Evolutionary conservation across 2,888 invertebrate species (phyloP).

Genomic region (Drosophila mulleri): DNA sequence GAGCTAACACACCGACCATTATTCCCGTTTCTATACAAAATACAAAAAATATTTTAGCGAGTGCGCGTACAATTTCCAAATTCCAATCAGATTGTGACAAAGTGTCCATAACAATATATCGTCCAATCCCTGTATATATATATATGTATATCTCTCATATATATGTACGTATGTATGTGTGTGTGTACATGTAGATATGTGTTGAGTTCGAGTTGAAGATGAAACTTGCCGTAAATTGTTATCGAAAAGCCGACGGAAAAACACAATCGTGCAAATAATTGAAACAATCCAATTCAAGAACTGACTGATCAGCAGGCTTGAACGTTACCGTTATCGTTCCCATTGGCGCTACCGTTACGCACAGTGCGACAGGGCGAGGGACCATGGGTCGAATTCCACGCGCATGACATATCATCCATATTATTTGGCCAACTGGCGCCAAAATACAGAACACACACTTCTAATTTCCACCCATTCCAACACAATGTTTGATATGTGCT

Average conservation of each 20-base stretch:
- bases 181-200: slow-evolving; percentile 14
- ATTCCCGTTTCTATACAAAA: slow-evolving; percentile 35
- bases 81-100: slow-evolving; percentile 49
- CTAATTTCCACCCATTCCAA: slow-evolving; percentile 8
- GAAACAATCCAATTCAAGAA: slow-evolving; percentile 2
- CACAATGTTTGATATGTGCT: slow-evolving; percentile 46
- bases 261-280: slow-evolving; percentile 28
- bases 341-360: neutral
- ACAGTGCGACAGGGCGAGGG: slow-evolving; percentile 27
- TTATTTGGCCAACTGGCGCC: slow-evolving; percentile 56
- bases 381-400: slow-evolving; percentile 45
- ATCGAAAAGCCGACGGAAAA: slow-evolving; percentile 68
- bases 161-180: neutral
- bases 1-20: slow-evolving; percentile 33
- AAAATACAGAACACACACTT: slow-evolving; percentile 26
- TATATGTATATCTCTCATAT: no score
- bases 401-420: slow-evolving; percentile 50
- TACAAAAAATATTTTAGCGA: slow-evolving; percentile 26
- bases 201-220: slow-evolving; percentile 35
- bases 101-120: slow-evolving; percentile 44
- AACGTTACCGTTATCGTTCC: no score
- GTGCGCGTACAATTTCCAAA: slow-evolving; percentile 32
- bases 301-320: slow-evolving; percentile 1
- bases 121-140: neutral
- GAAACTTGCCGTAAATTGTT: slow-evolving; percentile 23